Evolutionary conservation across 2,797 vertebrate genomes (phyloP).

Genomic region (Typhlichthys eigenmanni): DNA sequence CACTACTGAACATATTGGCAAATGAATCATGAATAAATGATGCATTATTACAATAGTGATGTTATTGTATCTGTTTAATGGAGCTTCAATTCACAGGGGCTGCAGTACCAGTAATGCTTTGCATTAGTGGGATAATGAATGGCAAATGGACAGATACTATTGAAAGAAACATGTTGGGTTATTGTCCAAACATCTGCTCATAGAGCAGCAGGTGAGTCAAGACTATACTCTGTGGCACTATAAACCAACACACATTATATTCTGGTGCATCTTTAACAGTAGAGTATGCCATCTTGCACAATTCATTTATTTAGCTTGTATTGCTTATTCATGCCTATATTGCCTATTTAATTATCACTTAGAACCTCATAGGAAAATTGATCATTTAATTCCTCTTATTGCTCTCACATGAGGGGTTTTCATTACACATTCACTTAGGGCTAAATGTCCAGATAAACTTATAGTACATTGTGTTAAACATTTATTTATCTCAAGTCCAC

Average conservation of each 20-base stretch:
- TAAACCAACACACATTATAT: background rate
- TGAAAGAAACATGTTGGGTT: background rate
- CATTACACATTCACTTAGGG: background rate
- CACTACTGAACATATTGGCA: too few relatives aligned
- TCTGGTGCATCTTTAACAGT: background rate
- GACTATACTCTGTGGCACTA: background rate
- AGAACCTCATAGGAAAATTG: background rate
- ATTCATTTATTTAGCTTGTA: background rate
- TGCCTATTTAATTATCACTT: background rate
- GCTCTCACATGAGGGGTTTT: background rate
- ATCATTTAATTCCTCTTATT: background rate
- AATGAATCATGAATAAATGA: too few relatives aligned
- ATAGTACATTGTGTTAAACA: too few relatives aligned
- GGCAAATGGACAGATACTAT: background rate
- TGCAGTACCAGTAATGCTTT: background rate
- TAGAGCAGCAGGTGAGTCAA: background rate
- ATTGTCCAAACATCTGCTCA: slow-evolving; percentile 17
- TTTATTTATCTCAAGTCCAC: too few relatives aligned
- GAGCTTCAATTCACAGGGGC: background rate
- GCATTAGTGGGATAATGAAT: background rate
- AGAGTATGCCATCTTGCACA: background rate
- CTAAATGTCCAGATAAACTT: background rate
- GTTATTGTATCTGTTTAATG: background rate
- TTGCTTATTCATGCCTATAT: background rate
- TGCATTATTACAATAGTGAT: too few relatives aligned